Base-by-base conservation (phyloP, 2,113 vertebrate genomes). In the Mellivora capensis region DNA sequence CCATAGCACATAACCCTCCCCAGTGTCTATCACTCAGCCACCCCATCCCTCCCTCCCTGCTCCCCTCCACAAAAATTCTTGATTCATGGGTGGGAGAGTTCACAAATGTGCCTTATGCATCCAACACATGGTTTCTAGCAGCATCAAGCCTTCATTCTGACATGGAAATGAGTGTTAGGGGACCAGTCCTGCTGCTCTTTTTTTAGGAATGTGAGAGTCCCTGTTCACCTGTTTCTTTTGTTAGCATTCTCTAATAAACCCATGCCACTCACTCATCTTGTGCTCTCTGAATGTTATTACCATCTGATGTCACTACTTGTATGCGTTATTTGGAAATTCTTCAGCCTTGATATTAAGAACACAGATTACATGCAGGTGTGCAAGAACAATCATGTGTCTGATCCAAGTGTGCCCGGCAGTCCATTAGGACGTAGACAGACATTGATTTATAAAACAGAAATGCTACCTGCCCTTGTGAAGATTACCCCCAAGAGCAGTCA, bases 61-160 rank as follows among this genome's bases (percentile, higher is more conserved):
- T 10, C 59, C 59, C 8, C 23, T 27, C 25, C 59, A 27, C 25
- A 27, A 61, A 80, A 77, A 23, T 39, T 52, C 62, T 25, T 23
- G 21, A n/a, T 21, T 44, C 21, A 0, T 4, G 9, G 10, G 7
- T n/a, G 59, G 9, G 27, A 31, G 7, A 0, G 7, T 31, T 71
- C 39, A 29, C 6, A 18, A 8, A 4, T 0, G 0, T 27, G 14
- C 14, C 27, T 72, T 15, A 2, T 0, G 52, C 4, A 31, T 12
- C 42, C 23, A 21, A 15, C 27, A 31, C 0, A 0, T 14, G 6
- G 21, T 44, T 81, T 64, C 54, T 13, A 42, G 74, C 37, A 21
- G 10, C 27, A 25, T 18, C 7, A 8, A 21, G 20, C n/a, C 8
- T 59, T 44, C 18, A 1, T 13, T 42, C 34, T 49, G 15, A 21